Percentiles rank a stretch among this genome's conserved stretches.
Evolutionary conservation across 2,113 vertebrate species (phyloP).

Genomic region (Aptenodytes forsteri): DNA sequence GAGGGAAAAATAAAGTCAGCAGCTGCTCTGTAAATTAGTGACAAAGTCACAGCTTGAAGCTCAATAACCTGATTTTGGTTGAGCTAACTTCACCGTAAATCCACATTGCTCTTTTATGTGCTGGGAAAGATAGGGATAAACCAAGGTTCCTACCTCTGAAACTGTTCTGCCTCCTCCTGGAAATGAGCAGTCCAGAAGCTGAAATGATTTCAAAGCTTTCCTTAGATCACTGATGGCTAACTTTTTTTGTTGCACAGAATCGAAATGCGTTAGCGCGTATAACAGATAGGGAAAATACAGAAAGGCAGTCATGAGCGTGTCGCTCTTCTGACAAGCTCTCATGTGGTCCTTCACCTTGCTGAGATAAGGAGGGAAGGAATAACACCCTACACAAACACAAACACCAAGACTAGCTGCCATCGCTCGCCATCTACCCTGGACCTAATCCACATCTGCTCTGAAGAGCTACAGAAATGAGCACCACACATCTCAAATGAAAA

Average conservation of each 20-base stretch:
- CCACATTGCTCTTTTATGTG: neutral
- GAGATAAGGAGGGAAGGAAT: neutral
- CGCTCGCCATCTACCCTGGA: neutral
- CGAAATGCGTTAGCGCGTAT: accelerated
- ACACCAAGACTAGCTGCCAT: neutral
- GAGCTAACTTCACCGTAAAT: neutral
- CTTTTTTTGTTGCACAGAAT: neutral
- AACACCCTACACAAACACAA: neutral
- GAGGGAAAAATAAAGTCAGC: neutral
- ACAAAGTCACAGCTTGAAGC: neutral
- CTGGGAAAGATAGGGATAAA: neutral
- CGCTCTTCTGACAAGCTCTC: neutral
- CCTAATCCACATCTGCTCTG: neutral
- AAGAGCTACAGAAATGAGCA: neutral
- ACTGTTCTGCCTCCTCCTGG: neutral
- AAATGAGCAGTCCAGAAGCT: neutral
- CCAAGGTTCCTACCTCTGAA: neutral
- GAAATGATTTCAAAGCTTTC: neutral
- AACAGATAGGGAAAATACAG: neutral
- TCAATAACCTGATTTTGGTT: neutral
- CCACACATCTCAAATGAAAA: neutral
- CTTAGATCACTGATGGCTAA: neutral
- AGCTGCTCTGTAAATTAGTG: neutral
- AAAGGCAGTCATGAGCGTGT: accelerated
- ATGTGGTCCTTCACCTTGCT: neutral